Percentiles rank a stretch among this genome's conserved stretches.
Conservation (phyloP, 2,113 vertebrate species). For the Nerophis ophidion region DNA sequence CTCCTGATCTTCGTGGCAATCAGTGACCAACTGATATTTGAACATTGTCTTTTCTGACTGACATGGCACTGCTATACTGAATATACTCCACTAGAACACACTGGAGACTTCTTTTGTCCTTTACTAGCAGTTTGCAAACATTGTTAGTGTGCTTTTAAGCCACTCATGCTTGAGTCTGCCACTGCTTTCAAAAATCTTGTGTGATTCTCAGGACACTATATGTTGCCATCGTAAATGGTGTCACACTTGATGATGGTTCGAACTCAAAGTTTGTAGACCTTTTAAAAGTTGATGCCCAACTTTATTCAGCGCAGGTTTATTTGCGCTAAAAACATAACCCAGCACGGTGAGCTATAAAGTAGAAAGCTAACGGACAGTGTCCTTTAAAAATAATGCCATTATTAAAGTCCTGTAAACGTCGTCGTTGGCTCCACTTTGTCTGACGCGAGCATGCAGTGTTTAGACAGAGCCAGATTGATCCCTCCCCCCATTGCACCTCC, state of each 20-base stretch:
- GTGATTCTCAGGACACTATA: no score
- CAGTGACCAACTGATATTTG: no score
- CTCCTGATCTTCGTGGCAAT: no score
- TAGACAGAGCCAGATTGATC: slow-evolving; percentile 64
- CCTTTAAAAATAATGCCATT: slow-evolving; percentile 35
- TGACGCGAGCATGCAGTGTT: slow-evolving; percentile 55
- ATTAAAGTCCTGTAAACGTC: slow-evolving; percentile 40
- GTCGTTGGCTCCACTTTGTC: slow-evolving; percentile 57
- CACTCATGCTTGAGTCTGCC: no score
- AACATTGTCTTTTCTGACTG: no score
- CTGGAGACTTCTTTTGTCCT: background rate
- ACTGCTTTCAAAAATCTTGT: no score
- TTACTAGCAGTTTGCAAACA: background rate
- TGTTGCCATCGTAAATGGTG: no score
- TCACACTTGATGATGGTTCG: no score
- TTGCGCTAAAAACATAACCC: no score
- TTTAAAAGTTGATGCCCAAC: no score
- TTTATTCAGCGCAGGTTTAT: no score
- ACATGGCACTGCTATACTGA: background rate
- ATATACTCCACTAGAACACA: background rate
- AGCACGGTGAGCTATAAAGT: background rate
- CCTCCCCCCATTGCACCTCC: slow-evolving; percentile 24
- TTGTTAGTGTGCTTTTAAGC: background rate
- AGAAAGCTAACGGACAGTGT: slow-evolving; percentile 18
- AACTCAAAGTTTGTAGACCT: no score